Percentiles rank a stretch among this genome's conserved stretches.
phyloP scores from a whole-genome alignment of 2,888 invertebrate genomes.

The Drosophila cognata region DNA sequence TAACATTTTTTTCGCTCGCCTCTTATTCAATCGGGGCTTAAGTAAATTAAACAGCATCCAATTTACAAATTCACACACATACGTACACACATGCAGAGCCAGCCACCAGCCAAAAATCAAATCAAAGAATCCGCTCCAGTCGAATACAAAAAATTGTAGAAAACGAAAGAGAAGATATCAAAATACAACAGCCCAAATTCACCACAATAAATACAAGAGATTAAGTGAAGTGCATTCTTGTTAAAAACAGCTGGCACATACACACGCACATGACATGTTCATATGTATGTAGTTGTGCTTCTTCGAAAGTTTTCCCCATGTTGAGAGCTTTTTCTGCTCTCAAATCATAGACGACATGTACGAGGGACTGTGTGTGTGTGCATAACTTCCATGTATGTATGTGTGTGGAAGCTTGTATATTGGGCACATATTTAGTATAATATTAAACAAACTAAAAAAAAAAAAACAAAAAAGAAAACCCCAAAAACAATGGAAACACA shows the following conservation, averaged over 20 bases:
- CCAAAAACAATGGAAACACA: slow-evolving; percentile 42
- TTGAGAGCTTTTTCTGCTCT: slow-evolving; percentile 14
- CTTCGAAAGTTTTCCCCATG: slow-evolving; percentile 10
- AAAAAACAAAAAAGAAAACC: slow-evolving; percentile 9
- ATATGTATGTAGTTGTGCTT: slow-evolving; percentile 25
- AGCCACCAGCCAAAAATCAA: not conserved
- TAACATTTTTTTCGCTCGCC: slow-evolving; percentile 60
- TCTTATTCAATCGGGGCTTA: slow-evolving; percentile 35
- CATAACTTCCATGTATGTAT: slow-evolving; percentile 20
- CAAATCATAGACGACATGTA: not conserved
- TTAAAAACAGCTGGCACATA: not conserved
- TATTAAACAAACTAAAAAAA: slow-evolving; percentile 22
- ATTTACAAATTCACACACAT: slow-evolving; percentile 31
- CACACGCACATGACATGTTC: slow-evolving; percentile 30
- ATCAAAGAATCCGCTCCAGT: not conserved
- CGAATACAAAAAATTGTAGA: not conserved
- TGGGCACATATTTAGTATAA: slow-evolving; percentile 61
- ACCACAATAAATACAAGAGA: not conserved
- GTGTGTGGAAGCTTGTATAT: slow-evolving; percentile 50
- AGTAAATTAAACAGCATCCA: slow-evolving; percentile 37
- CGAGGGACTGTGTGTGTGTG: not conserved
- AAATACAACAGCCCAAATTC: slow-evolving; percentile 7
- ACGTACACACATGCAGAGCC: slow-evolving; percentile 18
- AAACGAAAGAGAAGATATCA: not conserved
- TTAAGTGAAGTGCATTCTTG: not conserved